Evolutionary conservation across 1,140 invertebrate genomes (phyloP), one percentile per base, ranked within the genome.

Genomic region (Trichogramma pretiosum): DNA sequence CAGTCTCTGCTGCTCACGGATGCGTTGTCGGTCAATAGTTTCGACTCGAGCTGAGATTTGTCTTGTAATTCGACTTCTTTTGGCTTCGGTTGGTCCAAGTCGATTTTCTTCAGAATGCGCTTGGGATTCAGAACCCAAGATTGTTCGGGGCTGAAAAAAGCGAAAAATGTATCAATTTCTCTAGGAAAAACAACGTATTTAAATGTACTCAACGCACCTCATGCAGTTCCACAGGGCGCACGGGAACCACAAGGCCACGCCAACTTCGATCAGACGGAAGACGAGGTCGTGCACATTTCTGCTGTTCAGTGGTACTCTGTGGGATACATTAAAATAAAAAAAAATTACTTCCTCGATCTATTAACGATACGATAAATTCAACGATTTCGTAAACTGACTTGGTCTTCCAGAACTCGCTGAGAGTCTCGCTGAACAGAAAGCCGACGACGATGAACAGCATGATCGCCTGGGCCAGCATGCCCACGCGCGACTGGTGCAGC

Each of bases 191-290:
- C 46, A 54, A 54, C 36, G 32, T 37, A 48, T 37, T 38, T 16
- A 34, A 44, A n/a, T n/a, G n/a, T n/a, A n/a, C n/a, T 21, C 13
- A 9, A 56, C 46, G 61, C 61, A 79, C 71, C 85, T 85, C 76
- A 90, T 90, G 57, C 87, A 93, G 71, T 95, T 95, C 92, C 92
- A 95, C 21, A 95, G 75, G 13, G 88, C 87, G 72, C 91, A 94
- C 2, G 91, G 91, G 71, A 94, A 94, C 91, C 92, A 95, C 52
- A 95, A 65, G 48, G 85, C 87, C 38, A 93, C 89, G n/a, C 89
- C 91, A 55, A 94, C 86, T 77, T 95, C 92, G 39, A 89, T 86
- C 33, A 92, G 77, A 17, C 89, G 83, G 68, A 94, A 94, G 47
- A 92, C 79, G 50, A 95, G 77, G 68, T 93, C 88, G 69, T 93